Conservation (phyloP, 2,113 vertebrate genomes). For the Malurus cyaneus region DNA sequence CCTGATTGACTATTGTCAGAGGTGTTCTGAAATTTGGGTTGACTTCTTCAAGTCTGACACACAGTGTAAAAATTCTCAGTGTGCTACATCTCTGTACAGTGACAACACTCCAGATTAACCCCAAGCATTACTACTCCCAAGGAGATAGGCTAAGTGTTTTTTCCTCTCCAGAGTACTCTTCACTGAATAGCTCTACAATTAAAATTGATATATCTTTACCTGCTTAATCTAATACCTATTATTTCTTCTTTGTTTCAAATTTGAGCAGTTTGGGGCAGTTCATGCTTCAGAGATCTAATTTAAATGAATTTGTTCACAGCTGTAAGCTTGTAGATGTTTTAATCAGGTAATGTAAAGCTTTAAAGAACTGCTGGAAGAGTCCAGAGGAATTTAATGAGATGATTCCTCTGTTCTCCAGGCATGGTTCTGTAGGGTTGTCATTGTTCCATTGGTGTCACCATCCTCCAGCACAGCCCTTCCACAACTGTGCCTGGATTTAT, state of each 20-base stretch:
- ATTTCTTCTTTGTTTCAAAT: conserved; percentile 1
- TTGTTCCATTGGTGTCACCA: rapidly evolving
- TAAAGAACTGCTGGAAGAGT: neutral
- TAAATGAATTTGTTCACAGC: neutral
- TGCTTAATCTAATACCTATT: neutral
- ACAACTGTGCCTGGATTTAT: neutral
- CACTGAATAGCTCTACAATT: neutral
- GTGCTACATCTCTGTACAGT: neutral
- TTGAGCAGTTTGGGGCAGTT: neutral
- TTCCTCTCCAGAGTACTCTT: neutral
- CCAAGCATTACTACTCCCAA: neutral
- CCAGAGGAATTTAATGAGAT: neutral
- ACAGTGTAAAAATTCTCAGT: neutral
- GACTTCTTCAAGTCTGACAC: neutral
- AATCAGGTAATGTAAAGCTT: neutral
- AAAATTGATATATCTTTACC: neutral
- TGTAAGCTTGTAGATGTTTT: neutral
- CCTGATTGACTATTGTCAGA: neutral
- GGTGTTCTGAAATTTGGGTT: neutral
- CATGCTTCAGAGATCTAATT: neutral
- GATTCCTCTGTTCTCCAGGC: neutral
- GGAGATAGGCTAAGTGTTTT: neutral
- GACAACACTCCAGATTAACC: neutral
- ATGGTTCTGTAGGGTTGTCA: neutral
- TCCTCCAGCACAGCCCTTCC: neutral